Base-by-base conservation (phyloP, 2,888 invertebrate genomes). In the Girardia tigrina region DNA sequence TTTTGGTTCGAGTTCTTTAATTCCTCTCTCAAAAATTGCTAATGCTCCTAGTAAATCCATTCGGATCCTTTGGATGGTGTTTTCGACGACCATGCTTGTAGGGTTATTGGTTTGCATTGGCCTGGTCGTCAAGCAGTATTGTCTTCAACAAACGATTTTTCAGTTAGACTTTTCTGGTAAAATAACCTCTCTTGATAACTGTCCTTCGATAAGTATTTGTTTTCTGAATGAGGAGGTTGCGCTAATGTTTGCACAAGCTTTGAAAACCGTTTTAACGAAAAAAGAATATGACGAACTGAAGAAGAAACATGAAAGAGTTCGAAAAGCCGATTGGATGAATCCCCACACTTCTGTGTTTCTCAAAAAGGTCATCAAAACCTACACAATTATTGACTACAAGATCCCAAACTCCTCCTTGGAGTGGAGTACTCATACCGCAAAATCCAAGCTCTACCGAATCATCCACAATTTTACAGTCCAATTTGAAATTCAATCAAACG, bases 11-110 rank as follows among this genome's bases (percentile, higher is more conserved):
- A 56, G 56, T 56, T 74, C 74, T 16, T 23, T 74, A 1, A 74
- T 74, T 56, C 74, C 74, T 4, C 28, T 74, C 16, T 56, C 74
- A 1, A 74, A 74, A 56, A 42, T 74, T n/a, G 36, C 56, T 12
- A 74, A 74, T 20, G 74, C 74, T 70, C 74, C 42, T 12, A 74
- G 56, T 56, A 42, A 69, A 74, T 23, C 74, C 6, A 28, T 74
- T 4, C 4, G 23, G 8, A 74, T 74, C 26, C 56, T 74, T 23
- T 74, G 74, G 74, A 26, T 28, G 4, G 69, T 69, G 6, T 74
- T 74, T 23, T 56, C 74, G 26, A 23, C 28, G 23, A 42, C 56
- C 1, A 74, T 74, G 74, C 56, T 42, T 16, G 16, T 56, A 6
- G 74, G 42, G n/a, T 23, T 74, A 6, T 14, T 74, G n/a, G 56